Evolutionary conservation across 2,888 invertebrate genomes (phyloP).

Genomic region (Agonopterix arenella): DNA sequence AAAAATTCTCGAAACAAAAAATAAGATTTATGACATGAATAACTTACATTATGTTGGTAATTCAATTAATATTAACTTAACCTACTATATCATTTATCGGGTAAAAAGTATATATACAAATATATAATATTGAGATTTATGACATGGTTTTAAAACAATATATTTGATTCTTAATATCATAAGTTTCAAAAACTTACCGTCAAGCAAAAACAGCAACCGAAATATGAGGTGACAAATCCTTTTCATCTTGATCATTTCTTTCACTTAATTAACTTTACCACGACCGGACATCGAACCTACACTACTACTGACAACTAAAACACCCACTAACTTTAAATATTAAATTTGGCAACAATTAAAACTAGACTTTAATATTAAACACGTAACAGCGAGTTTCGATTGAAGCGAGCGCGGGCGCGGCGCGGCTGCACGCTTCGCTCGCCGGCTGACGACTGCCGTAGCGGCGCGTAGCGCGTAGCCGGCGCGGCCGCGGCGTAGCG

Average conservation of each 20-base stretch:
- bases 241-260: constrained; percentile 56
- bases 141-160: too few relatives aligned
- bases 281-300: constrained; percentile 16
- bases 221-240: constrained; percentile 66
- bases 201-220: constrained; percentile 57
- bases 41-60: too few relatives aligned
- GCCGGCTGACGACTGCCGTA: constrained; percentile 21
- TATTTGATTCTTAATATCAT: too few relatives aligned
- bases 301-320: constrained; percentile 1
- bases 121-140: too few relatives aligned
- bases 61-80: too few relatives aligned
- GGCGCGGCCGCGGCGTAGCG: constrained; percentile 3
- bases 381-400: neutral
- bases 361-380: constrained; percentile 1
- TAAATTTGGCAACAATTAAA: constrained; percentile 6
- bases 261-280: constrained; percentile 3
- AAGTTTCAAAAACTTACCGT: constrained; percentile 31
- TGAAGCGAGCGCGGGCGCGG: constrained; percentile 4
- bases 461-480: constrained; percentile 15
- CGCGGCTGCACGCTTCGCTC: neutral
- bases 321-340: constrained; percentile 10
- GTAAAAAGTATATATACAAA: too few relatives aligned
- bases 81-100: too few relatives aligned
- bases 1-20: too few relatives aligned
- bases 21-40: too few relatives aligned